These are phyloP conservation scores for Megastigmus dorsalis DNA, from an alignment of 2,888 invertebrate genomes.

Conservation along the genomic window DNA sequence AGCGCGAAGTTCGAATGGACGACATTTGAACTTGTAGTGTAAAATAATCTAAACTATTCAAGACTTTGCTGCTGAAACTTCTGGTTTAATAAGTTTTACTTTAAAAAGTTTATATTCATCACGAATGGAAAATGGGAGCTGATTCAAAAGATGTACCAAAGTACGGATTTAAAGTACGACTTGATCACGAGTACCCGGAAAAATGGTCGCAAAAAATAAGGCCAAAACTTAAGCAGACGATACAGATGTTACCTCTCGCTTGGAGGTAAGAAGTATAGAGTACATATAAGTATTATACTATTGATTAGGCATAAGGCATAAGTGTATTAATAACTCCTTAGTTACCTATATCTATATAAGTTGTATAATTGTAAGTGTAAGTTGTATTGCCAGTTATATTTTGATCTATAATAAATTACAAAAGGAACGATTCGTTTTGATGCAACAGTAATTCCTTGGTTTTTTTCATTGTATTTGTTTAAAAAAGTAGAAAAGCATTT, in stretches of 20 bases:
- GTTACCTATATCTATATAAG: not conserved
- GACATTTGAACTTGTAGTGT: not conserved
- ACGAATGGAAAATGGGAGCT: slow-evolving; percentile 21
- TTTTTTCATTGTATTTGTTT: no score
- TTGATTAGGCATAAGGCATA: no score
- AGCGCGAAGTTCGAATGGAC: slow-evolving; percentile 18
- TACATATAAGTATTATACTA: no score
- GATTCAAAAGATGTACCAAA: slow-evolving; percentile 75
- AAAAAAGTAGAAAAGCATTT: no score
- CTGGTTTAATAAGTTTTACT: no score
- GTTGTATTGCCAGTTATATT: no score
- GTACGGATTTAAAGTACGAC: slow-evolving; percentile 83
- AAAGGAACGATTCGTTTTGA: no score
- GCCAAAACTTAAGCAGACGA: slow-evolving; percentile 82
- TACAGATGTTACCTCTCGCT: slow-evolving; percentile 82
- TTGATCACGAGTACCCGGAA: slow-evolving; percentile 85
- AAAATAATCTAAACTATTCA: not conserved
- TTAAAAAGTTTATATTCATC: no score
- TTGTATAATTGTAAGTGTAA: not conserved
- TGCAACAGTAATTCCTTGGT: no score
- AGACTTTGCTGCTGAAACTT: no score
- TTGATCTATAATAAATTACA: not conserved
- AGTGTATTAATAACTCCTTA: no score
- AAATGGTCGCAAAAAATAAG: slow-evolving; percentile 81
- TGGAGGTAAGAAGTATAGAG: slow-evolving; percentile 81